These are phyloP conservation scores for Apostichopus californicus DNA, from an alignment of 35 echinoderm and acorn worm species.

Conservation along the genomic window DNA sequence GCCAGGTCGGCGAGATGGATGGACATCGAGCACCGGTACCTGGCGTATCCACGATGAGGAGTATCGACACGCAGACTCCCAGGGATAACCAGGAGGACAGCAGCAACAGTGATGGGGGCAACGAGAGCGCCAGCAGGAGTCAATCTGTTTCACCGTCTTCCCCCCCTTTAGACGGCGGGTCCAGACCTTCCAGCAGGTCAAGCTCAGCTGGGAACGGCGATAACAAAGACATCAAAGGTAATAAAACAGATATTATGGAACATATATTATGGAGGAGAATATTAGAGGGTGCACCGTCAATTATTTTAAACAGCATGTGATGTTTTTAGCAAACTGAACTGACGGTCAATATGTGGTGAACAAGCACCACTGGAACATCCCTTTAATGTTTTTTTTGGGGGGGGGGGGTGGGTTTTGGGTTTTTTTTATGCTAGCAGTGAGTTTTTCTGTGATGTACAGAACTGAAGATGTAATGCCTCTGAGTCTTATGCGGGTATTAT, in stretches of 20 bases:
- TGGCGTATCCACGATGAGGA: slow-evolving; percentile 55
- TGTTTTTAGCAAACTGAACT: too few species aligned
- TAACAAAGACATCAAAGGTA: slow-evolving; percentile 79
- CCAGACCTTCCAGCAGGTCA: slow-evolving; percentile 85
- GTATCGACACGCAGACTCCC: slow-evolving; percentile 88
- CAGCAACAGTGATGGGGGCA: slow-evolving; percentile 55
- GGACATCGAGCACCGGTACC: slow-evolving; percentile 89
- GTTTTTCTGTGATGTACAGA: too few species aligned
- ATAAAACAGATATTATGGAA: neutral
- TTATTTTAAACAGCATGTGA: too few species aligned
- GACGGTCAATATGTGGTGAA: too few species aligned
- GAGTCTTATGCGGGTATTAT: too few species aligned
- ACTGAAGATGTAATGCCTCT: too few species aligned
- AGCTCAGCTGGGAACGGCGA: slow-evolving; percentile 81
- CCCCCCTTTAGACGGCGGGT: slow-evolving; percentile 79
- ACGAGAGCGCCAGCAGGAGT: slow-evolving; percentile 67
- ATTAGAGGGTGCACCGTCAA: too few species aligned
- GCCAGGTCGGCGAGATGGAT: slow-evolving; percentile 57
- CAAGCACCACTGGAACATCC: too few species aligned
- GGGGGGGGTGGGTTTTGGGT: too few species aligned
- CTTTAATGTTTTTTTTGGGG: too few species aligned
- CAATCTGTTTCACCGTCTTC: slow-evolving; percentile 83
- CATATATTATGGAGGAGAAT: too few species aligned
- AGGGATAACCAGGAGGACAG: slow-evolving; percentile 65
- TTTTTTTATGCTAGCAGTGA: too few species aligned